Conservation (phyloP, 2,113 vertebrate species). For the Corvus hawaiiensis region DNA sequence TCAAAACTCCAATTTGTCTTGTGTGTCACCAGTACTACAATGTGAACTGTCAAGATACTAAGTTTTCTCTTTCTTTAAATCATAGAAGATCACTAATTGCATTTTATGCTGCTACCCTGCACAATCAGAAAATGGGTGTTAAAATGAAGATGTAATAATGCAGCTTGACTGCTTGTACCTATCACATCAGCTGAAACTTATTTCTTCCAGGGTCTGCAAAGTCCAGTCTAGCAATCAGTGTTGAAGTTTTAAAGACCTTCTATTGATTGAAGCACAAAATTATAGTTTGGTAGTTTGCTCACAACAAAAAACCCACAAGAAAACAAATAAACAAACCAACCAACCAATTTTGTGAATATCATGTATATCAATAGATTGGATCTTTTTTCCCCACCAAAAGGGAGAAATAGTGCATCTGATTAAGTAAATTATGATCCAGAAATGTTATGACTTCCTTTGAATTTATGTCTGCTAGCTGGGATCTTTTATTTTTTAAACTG, state of each 20-base stretch:
- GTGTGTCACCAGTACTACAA: background rate
- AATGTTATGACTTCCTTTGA: background rate
- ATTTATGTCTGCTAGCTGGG: background rate
- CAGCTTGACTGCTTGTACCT: background rate
- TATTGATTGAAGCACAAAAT: background rate
- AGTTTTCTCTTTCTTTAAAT: background rate
- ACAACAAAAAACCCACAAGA: background rate
- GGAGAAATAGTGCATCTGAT: background rate
- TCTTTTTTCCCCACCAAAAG: background rate
- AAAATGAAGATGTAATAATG: background rate
- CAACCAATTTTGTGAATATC: background rate
- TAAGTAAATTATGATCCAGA: background rate
- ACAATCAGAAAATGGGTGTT: background rate
- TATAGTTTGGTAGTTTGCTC: background rate
- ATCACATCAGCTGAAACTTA: background rate
- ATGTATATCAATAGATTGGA: background rate
- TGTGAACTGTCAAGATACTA: background rate
- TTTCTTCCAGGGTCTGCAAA: background rate
- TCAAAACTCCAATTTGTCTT: background rate
- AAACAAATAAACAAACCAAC: too few relatives aligned
- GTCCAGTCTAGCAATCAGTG: background rate
- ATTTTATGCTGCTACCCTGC: background rate
- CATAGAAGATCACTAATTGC: background rate
- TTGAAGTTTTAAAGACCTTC: background rate
- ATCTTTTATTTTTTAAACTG: background rate